These are phyloP conservation scores for Dicaeum eximium DNA, from an alignment of 2,113 vertebrate genomes.

Conservation along the genomic window DNA sequence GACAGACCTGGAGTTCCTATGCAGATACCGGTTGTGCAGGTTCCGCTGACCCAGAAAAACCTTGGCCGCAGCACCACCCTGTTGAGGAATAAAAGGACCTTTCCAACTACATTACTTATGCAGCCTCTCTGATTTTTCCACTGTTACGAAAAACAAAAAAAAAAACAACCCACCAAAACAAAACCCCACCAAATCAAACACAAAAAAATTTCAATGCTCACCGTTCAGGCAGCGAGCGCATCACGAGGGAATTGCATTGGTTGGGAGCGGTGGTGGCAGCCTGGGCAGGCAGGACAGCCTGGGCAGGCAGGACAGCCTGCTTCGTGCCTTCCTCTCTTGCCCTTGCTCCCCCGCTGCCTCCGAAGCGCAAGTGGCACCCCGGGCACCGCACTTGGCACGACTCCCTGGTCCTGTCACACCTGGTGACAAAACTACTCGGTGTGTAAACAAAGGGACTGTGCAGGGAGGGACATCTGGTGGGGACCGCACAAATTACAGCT, in stretches of 20 bases:
- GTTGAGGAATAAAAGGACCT: not conserved
- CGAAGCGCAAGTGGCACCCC: slow-evolving; percentile 1
- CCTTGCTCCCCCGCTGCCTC: not conserved
- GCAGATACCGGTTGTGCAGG: not conserved
- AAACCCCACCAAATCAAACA: not conserved
- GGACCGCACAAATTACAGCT: not conserved
- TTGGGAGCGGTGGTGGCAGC: not conserved
- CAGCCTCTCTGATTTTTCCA: not conserved
- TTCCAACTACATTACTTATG: not conserved
- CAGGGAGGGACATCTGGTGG: slow-evolving; percentile 74
- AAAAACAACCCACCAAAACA: too few species aligned
- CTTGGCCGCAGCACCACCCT: not conserved
- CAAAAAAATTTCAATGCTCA: not conserved
- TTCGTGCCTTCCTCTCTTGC: not conserved
- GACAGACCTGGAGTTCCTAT: not conserved
- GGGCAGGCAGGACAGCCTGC: not conserved
- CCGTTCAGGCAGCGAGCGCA: not conserved
- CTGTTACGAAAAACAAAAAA: not conserved
- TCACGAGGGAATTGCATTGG: accelerated
- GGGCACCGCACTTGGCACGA: not conserved
- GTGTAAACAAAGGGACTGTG: not conserved
- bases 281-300: not conserved
- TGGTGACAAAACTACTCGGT: not conserved
- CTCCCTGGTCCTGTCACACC: slow-evolving; percentile 7
- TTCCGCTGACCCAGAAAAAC: not conserved